phyloP scores from a whole-genome alignment of 2,888 invertebrate species.

The Doris montereyensis region DNA sequence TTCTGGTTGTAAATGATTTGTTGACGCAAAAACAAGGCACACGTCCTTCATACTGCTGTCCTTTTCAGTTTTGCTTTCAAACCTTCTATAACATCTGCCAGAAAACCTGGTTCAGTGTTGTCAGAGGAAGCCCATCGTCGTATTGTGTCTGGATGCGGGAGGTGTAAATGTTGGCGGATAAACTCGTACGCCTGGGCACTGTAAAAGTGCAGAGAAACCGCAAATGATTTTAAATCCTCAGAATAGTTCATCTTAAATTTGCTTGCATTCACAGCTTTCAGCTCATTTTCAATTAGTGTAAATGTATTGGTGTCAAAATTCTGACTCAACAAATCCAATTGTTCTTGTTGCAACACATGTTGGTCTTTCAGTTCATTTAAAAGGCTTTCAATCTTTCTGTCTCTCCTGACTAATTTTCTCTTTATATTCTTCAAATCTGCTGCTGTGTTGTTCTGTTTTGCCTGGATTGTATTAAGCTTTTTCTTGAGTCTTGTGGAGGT shows the following conservation, averaged over 20 bases:
- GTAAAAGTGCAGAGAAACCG: conserved; percentile 23
- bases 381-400: neutral
- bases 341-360: neutral
- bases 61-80: neutral
- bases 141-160: conserved; percentile 12
- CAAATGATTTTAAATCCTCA: conserved; percentile 10
- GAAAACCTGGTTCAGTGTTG: conserved; percentile 1
- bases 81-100: neutral
- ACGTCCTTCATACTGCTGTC: neutral
- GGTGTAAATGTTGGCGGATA: conserved; percentile 5
- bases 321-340: neutral
- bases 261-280: neutral
- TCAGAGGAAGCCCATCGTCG: neutral
- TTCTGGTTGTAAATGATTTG: neutral
- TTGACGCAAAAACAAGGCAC: conserved; percentile 1
- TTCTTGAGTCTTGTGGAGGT: neutral
- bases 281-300: conserved; percentile 16
- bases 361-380: conserved; percentile 8
- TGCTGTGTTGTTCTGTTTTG: neutral
- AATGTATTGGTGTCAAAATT: conserved; percentile 3
- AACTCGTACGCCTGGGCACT: conserved; percentile 23
- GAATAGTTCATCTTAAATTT: neutral
- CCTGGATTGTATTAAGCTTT: neutral
- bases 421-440: neutral
- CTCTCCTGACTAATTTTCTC: neutral